Percentiles rank a stretch among this genome's conserved stretches.
Conservation (phyloP, 2,888 invertebrate genomes). For the Lasioglossum oenotherae region DNA sequence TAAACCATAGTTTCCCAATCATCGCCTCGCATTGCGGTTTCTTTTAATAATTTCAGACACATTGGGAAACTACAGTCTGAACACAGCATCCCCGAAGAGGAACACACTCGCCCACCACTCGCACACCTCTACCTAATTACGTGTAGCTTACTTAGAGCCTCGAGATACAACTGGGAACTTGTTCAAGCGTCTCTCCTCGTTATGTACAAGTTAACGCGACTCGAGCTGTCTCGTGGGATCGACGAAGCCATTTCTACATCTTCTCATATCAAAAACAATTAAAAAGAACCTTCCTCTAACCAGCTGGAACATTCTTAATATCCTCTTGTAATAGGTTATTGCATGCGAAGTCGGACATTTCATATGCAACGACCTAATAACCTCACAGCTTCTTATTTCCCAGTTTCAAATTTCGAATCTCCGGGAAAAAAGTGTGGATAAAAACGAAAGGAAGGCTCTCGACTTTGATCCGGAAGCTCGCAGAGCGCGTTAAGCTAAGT, state of each 20-base stretch:
- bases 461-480: neutral
- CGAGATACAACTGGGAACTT: constrained; percentile 25
- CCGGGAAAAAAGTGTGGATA: neutral
- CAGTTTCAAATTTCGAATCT: neutral
- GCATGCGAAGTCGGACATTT: neutral
- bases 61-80: neutral
- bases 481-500: constrained; percentile 23
- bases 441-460: neutral
- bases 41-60: neutral
- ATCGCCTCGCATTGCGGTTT: neutral
- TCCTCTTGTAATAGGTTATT: neutral
- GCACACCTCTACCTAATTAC: constrained; percentile 39
- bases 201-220: constrained; percentile 35
- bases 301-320: neutral
- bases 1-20: constrained; percentile 17
- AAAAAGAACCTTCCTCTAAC: neutral
- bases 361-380: neutral
- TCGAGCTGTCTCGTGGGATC: neutral
- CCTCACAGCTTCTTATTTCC: neutral
- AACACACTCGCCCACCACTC: constrained; percentile 8
- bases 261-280: constrained; percentile 6
- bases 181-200: constrained; percentile 29
- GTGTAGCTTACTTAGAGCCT: constrained; percentile 44
- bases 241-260: neutral
- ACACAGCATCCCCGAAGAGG: constrained; percentile 27